phyloP scores from a whole-genome alignment of 2,888 invertebrate species.

The Drosophila setosimentum region DNA sequence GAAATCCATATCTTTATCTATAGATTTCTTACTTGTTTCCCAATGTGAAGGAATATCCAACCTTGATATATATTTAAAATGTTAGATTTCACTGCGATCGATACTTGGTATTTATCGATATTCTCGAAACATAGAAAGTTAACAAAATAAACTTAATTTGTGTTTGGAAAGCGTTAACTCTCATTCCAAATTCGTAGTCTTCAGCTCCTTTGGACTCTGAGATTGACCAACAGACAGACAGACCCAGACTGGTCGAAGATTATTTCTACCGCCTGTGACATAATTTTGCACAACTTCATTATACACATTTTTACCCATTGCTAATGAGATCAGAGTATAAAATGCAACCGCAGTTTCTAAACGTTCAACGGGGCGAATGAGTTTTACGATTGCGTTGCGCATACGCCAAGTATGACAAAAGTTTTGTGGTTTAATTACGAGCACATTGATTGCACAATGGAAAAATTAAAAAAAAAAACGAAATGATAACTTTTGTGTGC shows the following conservation, averaged over 20 bases:
- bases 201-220: neutral
- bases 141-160: neutral
- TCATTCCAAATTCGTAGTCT: neutral
- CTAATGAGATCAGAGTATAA: neutral
- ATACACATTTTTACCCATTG: neutral
- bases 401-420: slow-evolving; percentile 40
- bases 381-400: slow-evolving; percentile 41
- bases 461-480: slow-evolving; percentile 18
- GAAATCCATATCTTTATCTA: neutral
- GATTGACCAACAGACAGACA: neutral
- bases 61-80: neutral
- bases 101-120: neutral
- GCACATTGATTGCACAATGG: slow-evolving; percentile 42
- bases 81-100: neutral
- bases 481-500: slow-evolving; percentile 18
- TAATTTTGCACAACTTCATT: neutral
- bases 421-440: slow-evolving; percentile 22
- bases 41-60: rapidly evolving
- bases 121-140: neutral
- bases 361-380: slow-evolving; percentile 47
- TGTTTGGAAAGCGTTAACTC: neutral
- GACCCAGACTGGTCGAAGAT: neutral
- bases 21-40: too few species aligned
- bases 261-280: neutral
- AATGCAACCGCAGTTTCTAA: slow-evolving; percentile 2